Percentiles rank a stretch among this genome's conserved stretches.
These are phyloP conservation scores for Koerneria pararmatus DNA, from an alignment of 2,888 invertebrate species.

Conservation along the genomic window DNA sequence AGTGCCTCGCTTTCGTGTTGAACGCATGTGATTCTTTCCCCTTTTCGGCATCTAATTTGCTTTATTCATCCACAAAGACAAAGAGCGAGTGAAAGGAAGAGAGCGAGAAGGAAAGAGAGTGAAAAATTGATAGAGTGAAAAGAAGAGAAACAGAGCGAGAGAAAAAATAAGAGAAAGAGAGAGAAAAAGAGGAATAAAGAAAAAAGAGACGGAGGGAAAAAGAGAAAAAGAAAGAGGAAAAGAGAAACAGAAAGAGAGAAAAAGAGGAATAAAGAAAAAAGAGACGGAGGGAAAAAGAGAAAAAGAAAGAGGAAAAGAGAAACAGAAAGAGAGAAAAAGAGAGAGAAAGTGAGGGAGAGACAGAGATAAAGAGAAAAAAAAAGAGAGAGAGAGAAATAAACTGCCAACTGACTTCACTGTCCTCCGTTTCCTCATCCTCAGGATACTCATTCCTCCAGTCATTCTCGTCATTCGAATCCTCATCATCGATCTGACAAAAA, in stretches of 20 bases:
- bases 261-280: neutral
- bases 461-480: conserved; percentile 57
- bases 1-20: no score
- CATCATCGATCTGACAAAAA: conserved; percentile 42
- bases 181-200: neutral
- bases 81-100: no score
- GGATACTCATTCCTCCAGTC: conserved; percentile 58
- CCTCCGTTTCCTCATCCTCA: conserved; percentile 48
- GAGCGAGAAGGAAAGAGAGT: neutral
- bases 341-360: neutral
- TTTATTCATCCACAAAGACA: no score
- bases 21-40: no score
- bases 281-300: neutral
- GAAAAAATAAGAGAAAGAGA: neutral
- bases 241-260: neutral
- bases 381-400: conserved; percentile 3
- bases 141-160: neutral
- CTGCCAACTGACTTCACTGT: neutral
- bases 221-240: neutral
- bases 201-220: neutral
- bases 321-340: neutral
- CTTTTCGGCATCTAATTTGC: no score
- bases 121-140: neutral
- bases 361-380: neutral
- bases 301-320: neutral